These are phyloP conservation scores for Orchesella cincta DNA, from an alignment of 1,140 invertebrate species.

Conservation along the genomic window DNA sequence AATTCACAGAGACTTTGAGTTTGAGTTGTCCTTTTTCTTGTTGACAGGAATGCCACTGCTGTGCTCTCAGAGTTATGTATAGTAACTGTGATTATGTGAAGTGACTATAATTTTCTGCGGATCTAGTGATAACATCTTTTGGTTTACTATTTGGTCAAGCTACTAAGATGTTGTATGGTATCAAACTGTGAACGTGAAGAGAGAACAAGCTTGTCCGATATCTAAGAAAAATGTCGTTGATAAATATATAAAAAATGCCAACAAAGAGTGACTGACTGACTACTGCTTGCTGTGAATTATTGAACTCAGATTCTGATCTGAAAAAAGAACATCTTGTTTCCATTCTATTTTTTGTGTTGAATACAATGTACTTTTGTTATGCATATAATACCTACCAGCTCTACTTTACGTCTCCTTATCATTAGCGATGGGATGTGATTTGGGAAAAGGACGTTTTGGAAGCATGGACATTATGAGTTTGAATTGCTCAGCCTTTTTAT, in stretches of 20 bases:
- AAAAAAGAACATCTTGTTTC: not conserved
- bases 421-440: not conserved
- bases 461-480: not conserved
- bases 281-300: not conserved
- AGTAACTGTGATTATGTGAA: not conserved
- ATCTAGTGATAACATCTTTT: not conserved
- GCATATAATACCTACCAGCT: not conserved
- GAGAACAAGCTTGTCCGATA: not conserved
- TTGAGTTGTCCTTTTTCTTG: not conserved
- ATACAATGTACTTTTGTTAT: not conserved
- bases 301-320: slow-evolving; percentile 1
- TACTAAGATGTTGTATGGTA: not conserved
- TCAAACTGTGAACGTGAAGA: not conserved
- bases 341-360: too few relatives aligned
- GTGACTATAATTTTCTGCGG: not conserved
- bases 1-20: too few relatives aligned
- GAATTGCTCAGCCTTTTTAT: not conserved
- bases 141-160: not conserved
- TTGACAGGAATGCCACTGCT: slow-evolving; percentile 8
- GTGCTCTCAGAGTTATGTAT: not conserved
- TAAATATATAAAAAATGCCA: not conserved
- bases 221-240: not conserved
- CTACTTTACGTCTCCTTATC: not conserved
- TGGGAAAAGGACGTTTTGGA: not conserved
- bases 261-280: not conserved